Conservation (phyloP, 2,888 invertebrate species). For the Ophioninae sp. region DNA sequence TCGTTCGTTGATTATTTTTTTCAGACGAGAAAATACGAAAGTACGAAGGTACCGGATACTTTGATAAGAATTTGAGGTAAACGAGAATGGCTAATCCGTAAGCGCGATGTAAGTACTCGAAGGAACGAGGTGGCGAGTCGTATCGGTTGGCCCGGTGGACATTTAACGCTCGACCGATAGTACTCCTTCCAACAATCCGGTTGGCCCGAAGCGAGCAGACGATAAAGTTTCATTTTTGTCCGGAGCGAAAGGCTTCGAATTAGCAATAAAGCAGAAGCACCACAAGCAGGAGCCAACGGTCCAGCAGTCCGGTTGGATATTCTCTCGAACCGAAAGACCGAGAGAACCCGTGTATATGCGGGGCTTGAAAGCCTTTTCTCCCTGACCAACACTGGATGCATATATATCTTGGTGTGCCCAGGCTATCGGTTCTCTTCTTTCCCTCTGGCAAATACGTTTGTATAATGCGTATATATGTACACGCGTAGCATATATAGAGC, state of each 20-base stretch:
- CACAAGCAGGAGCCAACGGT: conserved; percentile 42
- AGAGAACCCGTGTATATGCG: conserved; percentile 35
- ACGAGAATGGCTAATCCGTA: not conserved
- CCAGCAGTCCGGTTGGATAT: conserved; percentile 36
- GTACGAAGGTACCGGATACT: not conserved
- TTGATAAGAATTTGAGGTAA: not conserved
- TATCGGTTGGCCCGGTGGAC: conserved; percentile 48
- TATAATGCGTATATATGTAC: conserved; percentile 1
- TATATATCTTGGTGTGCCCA: conserved; percentile 41
- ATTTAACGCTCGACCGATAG: conserved; percentile 50
- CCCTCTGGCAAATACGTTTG: conserved; percentile 27
- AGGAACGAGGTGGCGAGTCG: conserved; percentile 60
- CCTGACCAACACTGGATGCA: conserved; percentile 57
- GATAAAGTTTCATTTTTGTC: conserved; percentile 78
- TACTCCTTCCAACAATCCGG: conserved; percentile 49
- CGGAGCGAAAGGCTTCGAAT: conserved; percentile 78
- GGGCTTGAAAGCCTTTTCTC: conserved; percentile 20
- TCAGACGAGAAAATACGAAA: not conserved
- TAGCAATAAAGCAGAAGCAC: conserved; percentile 78
- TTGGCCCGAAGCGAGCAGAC: conserved; percentile 71
- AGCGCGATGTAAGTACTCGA: conserved; percentile 20
- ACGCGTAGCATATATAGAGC: conserved; percentile 11
- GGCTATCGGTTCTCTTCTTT: conserved; percentile 63
- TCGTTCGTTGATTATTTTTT: no score
- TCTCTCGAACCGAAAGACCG: conserved; percentile 33